phyloP scores from a whole-genome alignment of 2,888 invertebrate species.

The Philereme transversata region DNA sequence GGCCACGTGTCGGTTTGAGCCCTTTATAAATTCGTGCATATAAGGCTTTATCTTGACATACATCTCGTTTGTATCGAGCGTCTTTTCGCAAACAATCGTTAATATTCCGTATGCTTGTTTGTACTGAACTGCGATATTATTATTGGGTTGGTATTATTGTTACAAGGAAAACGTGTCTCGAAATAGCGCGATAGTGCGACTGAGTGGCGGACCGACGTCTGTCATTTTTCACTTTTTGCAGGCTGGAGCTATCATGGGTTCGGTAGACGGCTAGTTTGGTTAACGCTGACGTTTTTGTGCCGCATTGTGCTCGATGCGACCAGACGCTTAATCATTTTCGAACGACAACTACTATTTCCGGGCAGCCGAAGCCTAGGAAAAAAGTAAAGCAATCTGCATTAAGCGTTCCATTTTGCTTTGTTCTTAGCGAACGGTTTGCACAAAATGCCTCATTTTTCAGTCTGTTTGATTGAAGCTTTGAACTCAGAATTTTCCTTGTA shows the following conservation, averaged over 20 bases:
- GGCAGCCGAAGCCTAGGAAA: conserved; percentile 46
- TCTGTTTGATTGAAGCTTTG: conserved; percentile 25
- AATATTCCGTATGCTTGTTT: conserved; percentile 49
- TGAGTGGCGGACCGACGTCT: conserved; percentile 50
- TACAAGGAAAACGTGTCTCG: conserved; percentile 74
- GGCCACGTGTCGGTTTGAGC: conserved; percentile 53
- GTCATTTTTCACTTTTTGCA: conserved; percentile 72
- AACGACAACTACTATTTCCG: conserved; percentile 62
- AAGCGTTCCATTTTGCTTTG: conserved; percentile 38
- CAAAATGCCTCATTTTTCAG: conserved; percentile 33
- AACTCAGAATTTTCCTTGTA: conserved; percentile 32
- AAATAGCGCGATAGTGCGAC: conserved; percentile 73
- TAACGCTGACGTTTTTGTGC: conserved; percentile 65
- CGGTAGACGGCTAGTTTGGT: conserved; percentile 56
- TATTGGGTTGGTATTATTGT: conserved; percentile 66
- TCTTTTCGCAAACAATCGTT: conserved; percentile 53
- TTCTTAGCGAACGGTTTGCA: conserved; percentile 15
- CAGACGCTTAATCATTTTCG: conserved; percentile 67
- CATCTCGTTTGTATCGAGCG: conserved; percentile 43
- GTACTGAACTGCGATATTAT: conserved; percentile 51
- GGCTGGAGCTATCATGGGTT: conserved; percentile 49
- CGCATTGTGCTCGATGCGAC: conserved; percentile 54
- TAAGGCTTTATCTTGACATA: conserved; percentile 38
- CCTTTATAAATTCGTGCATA: conserved; percentile 41
- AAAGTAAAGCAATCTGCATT: conserved; percentile 45